Conservation (phyloP, 2,797 vertebrate species). For the Falco peregrinus region DNA sequence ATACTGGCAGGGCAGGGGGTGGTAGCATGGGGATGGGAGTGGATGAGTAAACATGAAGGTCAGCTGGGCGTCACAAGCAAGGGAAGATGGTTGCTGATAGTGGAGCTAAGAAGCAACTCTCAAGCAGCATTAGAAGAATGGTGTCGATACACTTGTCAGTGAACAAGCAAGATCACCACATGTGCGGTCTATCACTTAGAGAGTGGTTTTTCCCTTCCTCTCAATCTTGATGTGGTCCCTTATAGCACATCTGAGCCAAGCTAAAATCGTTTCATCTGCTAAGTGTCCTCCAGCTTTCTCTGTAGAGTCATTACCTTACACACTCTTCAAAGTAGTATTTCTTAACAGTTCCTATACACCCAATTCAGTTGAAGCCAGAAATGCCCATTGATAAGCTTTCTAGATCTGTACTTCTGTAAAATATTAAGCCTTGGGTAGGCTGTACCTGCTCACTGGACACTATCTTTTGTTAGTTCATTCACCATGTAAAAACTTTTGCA, state of each 20-base stretch:
- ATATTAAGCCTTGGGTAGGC: not conserved
- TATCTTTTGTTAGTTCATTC: not conserved
- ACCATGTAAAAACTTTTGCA: not conserved
- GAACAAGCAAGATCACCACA: not conserved
- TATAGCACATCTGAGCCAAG: not conserved
- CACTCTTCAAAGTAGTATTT: not conserved
- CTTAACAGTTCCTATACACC: not conserved
- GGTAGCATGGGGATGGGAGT: accelerated
- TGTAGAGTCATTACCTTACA: not conserved
- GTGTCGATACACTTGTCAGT: accelerated
- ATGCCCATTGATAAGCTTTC: not conserved
- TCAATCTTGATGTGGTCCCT: not conserved
- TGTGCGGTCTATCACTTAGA: not conserved
- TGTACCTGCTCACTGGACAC: not conserved
- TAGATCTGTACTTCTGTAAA: not conserved
- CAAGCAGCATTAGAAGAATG: not conserved
- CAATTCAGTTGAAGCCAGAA: not conserved
- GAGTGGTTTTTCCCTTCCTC: not conserved
- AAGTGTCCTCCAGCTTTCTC: not conserved
- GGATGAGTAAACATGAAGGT: not conserved
- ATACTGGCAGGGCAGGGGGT: not conserved
- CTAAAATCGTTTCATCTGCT: not conserved
- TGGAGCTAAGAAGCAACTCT: not conserved
- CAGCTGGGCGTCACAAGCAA: not conserved
- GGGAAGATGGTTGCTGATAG: not conserved